A percentile compares a stretch with the other conserved stretches of the same genome.
Conservation (phyloP, 2,113 vertebrate species). For the Halichoerus grypus region DNA sequence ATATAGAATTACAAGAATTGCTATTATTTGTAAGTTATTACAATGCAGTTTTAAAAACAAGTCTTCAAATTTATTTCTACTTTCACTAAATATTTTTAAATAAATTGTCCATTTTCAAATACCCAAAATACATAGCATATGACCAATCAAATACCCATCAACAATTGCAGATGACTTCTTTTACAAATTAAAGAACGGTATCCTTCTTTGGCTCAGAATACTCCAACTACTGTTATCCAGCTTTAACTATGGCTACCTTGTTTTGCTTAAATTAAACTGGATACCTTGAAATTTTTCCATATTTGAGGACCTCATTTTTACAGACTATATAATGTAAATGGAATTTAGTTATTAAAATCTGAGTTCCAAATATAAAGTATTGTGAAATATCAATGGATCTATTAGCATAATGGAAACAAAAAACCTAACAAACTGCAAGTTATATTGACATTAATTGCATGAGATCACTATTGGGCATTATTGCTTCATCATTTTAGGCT, state of each 20-base stretch:
- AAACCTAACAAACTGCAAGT: neutral
- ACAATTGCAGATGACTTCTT: neutral
- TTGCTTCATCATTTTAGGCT: neutral
- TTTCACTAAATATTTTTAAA: neutral
- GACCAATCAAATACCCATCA: neutral
- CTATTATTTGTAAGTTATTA: neutral
- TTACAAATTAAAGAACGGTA: neutral
- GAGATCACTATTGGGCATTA: neutral
- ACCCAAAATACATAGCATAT: neutral
- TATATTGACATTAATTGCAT: neutral
- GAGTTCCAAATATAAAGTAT: neutral
- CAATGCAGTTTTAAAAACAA: neutral
- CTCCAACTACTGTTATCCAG: neutral
- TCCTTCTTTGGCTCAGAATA: neutral
- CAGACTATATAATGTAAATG: neutral
- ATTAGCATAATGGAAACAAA: neutral
- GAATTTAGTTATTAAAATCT: neutral
- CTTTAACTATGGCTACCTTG: neutral
- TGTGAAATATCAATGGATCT: neutral
- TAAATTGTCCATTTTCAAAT: neutral
- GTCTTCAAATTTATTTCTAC: neutral
- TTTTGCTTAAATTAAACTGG: neutral
- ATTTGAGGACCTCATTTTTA: neutral
- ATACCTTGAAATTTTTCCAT: neutral
- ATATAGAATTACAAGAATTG: neutral